Percentiles rank a stretch among this genome's conserved stretches.
These are phyloP conservation scores for Drosophila suboccidentalis DNA, from an alignment of 2,888 invertebrate genomes.

Conservation along the genomic window DNA sequence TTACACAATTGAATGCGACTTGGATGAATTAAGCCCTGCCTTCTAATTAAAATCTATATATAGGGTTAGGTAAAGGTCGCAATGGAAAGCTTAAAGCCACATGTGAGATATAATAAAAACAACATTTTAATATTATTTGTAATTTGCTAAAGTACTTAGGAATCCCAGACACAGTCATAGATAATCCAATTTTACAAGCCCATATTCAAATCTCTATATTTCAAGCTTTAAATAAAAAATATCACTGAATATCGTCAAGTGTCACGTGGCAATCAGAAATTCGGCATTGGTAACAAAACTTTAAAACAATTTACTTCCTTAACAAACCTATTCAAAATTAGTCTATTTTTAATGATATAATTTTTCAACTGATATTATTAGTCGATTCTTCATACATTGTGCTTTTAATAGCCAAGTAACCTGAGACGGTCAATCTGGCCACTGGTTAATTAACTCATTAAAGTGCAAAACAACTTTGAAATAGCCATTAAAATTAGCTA, in stretches of 20 bases:
- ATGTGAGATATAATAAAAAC: neutral
- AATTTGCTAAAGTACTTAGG: neutral
- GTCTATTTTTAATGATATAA: neutral
- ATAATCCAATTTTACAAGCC: neutral
- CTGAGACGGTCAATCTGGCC: neutral
- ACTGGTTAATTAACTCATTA: constrained; percentile 11
- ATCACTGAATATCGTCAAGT: neutral
- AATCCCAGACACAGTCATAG: neutral
- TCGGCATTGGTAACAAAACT: no score
- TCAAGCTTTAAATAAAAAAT: neutral
- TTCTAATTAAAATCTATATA: neutral
- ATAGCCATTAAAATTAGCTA: constrained; percentile 2
- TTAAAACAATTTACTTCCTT: neutral
- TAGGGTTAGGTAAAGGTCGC: neutral
- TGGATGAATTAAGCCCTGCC: neutral
- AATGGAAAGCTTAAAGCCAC: neutral
- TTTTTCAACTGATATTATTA: neutral
- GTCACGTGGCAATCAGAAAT: neutral
- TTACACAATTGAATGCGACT: neutral
- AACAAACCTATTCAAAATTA: neutral
- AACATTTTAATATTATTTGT: neutral
- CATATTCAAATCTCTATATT: neutral
- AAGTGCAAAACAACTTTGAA: constrained; percentile 4
- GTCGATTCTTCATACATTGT: neutral
- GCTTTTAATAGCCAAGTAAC: constrained; percentile 9